A percentile compares a stretch with the other conserved stretches of the same genome.
Evolutionary conservation across 2,888 invertebrate genomes (phyloP).

Genomic region (Cephus rjabovi): DNA sequence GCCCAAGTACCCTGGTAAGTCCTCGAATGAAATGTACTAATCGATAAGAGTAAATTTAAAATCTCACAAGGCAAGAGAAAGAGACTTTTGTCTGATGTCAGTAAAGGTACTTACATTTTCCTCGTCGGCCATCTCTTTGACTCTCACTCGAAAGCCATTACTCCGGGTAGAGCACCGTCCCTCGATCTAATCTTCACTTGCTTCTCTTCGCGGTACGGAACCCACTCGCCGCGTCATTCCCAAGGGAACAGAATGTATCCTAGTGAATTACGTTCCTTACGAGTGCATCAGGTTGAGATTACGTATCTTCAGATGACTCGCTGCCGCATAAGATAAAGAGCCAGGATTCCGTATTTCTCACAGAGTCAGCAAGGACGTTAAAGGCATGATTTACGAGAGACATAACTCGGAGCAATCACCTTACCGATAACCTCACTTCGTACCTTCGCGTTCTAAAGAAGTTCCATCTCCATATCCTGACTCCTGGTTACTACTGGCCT

Average conservation of each 20-base stretch:
- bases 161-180: not conserved
- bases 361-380: not conserved
- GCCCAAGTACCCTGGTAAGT: conserved; percentile 83
- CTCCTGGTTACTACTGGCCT: not conserved
- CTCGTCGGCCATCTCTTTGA: not conserved
- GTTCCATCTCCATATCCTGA: not conserved
- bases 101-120: not conserved
- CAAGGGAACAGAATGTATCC: not conserved
- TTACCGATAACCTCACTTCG: not conserved
- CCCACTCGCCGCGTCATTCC: too few species aligned
- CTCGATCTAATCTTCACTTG: not conserved
- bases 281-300: not conserved
- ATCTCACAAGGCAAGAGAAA: conserved; percentile 1
- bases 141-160: not conserved
- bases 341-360: not conserved
- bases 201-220: not conserved
- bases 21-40: not conserved
- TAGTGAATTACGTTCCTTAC: not conserved
- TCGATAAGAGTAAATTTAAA: conserved; percentile 6
- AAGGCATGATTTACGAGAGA: not conserved
- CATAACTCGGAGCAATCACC: not conserved
- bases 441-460: not conserved
- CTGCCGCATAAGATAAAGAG: not conserved
- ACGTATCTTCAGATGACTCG: not conserved
- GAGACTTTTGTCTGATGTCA: not conserved